Percentiles rank a stretch among this genome's conserved stretches.
Evolutionary conservation across 2,113 vertebrate genomes (phyloP).

Genomic region (Hydrochoerus hydrochaeris): DNA sequence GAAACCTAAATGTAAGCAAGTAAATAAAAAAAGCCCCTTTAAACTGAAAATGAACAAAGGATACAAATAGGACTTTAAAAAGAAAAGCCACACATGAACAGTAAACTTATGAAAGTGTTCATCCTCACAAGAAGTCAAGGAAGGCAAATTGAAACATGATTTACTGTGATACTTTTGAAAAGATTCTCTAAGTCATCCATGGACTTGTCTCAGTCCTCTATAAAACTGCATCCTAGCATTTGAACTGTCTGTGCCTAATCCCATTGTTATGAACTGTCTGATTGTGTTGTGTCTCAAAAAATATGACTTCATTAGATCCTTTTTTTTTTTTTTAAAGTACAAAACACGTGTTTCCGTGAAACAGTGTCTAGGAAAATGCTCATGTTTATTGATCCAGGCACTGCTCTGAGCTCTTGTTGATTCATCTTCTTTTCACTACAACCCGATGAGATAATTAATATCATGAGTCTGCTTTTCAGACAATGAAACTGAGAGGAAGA

Average conservation of each 20-base stretch:
- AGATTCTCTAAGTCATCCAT: background rate
- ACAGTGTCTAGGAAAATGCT: background rate
- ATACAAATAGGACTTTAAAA: background rate
- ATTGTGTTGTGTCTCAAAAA: background rate
- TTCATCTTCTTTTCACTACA: background rate
- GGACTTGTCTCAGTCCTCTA: background rate
- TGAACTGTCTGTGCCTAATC: background rate
- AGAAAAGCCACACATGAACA: background rate
- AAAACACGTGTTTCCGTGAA: slow-evolving; percentile 2
- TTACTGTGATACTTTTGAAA: background rate
- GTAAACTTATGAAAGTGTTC: background rate
- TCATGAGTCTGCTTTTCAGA: background rate
- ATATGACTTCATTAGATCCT: background rate
- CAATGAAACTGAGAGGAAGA: background rate
- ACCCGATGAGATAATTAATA: background rate
- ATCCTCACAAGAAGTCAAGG: background rate
- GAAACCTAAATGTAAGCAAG: background rate
- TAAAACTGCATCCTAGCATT: background rate
- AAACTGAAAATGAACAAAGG: background rate
- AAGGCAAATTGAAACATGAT: background rate
- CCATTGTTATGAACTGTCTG: background rate
- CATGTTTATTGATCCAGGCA: background rate
- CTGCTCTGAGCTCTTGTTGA: background rate
- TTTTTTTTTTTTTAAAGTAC: background rate
- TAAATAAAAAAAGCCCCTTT: background rate